Base-by-base conservation (phyloP, 2,113 vertebrate species). In the Sorex araneus region DNA sequence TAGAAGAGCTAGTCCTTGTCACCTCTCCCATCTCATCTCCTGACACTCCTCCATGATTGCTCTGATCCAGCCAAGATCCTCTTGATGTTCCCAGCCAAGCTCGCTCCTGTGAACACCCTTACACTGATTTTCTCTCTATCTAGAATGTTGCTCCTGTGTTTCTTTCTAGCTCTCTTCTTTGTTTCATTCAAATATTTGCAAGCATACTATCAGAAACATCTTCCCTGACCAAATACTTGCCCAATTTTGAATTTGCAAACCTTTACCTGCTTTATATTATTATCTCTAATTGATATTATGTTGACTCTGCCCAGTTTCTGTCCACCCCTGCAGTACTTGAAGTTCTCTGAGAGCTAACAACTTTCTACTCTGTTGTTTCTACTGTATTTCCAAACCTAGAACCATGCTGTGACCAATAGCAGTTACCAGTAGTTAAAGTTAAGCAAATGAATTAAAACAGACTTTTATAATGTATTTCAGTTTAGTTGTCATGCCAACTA, bases 171-270 rank as follows among this genome's bases (percentile, higher is more conserved):
- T 84, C 25, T 73, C 27, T 87, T n/a, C 30, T 70, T 78, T 2
- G 34, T 27, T 79, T 60, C 19, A 47, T 15, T 47, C 75, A 16
- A n/a, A 15, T 73, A 54, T 66, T 18, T n/a, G 36, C 40, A 85
- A 89, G 43, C 9, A n/a, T 71, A n/a, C 70, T 50, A 30, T 64
- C 25, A 5, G 71, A 92, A 85, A 92, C 43, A 80, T 67, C 28
- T 71, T 73, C 50, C 36, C n/a, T 83, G 18, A 63, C 54, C 47
- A 63, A 74, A n/a, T 19, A 11, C 36, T 71, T 75, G 47, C 77
- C 45, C 21, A 18, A 1, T 2, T 34, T 60, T 2, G 16, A 23
- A 47, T 75, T 88, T 36, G 32, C 40, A 86, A 47, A 13, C 3
- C 6, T 19, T 75, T 45, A 4, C 27, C 16, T 19, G 23, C 34